Base-by-base conservation (phyloP, 2,888 invertebrate genomes). In the Agrochola macilenta region DNA sequence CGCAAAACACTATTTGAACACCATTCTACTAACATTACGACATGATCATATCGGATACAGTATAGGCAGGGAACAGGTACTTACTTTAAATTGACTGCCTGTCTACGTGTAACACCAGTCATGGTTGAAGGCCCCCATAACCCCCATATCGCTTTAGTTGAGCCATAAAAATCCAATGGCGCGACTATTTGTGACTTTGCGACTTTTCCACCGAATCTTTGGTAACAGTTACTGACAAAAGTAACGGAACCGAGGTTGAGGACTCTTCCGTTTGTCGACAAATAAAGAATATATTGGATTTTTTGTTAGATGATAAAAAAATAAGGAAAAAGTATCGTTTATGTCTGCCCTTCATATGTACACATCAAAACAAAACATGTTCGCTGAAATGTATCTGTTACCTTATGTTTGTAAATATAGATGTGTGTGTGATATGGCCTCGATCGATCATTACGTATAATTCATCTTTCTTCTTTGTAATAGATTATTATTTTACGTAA, bases 281-380 rank as follows among this genome's bases (percentile, higher is more conserved):
- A 88, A 88, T 87, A 88, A 74, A 79, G 65, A 80, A 80, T 78
- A 82, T 88, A 87, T 88, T 86, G 78, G 82, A 79, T 81, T 82
- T 88, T 82, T 77, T 87, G 69, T 78, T 75, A 71, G 72, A 83
- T 85, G 78, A 84, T 82, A 81, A 88, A 88, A 39, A 85, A 76
- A 87, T 84, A 88, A 89, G 82, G 86, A 85, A 84, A 88, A 87
- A 12, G 75, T 79, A 69, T 76, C 70, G 74, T 85, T 87, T 85
- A 72, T 81, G 65, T 71, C 23, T 70, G 65, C 63, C 77, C 78
- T 79, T 78, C 69, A 74, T 86, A 46, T 80, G 79, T 87, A 87
- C 85, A 85, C 73, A 88, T 85, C 78, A 80, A 85, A 83, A 87
- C 83, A 83, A 85, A 83, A 80, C 81, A 74, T 79, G 61, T 78